phyloP scores from a whole-genome alignment of 2,797 vertebrate species.

The Chromobotia macracanthus region DNA sequence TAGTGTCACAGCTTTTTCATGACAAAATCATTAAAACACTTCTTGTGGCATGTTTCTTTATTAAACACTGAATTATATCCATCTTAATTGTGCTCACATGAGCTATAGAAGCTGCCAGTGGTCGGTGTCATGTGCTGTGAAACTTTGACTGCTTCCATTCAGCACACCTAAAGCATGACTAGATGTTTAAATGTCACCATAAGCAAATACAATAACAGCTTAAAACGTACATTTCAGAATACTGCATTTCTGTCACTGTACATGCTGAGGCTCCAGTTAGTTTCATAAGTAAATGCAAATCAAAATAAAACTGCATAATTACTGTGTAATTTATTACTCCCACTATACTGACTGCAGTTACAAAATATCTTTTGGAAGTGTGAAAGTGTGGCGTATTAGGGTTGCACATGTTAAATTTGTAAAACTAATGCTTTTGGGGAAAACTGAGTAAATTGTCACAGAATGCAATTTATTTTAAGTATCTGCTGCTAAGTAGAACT shows the following conservation, averaged over 20 bases:
- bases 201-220: neutral
- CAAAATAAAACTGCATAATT: neutral
- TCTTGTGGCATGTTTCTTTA: neutral
- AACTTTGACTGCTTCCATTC: neutral
- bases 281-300: neutral
- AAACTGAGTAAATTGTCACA: neutral
- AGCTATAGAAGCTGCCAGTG: neutral
- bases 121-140: neutral
- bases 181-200: neutral
- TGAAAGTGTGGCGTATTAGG: neutral
- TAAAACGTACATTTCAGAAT: neutral
- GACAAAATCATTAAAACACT: too few relatives aligned
- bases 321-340: conserved; percentile 16
- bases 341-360: neutral
- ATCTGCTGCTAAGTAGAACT: too few relatives aligned
- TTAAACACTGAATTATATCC: neutral
- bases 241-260: neutral
- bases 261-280: neutral
- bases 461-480: too few relatives aligned
- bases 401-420: conserved; percentile 20
- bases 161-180: neutral
- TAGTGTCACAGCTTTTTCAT: too few relatives aligned
- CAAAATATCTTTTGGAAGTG: conserved; percentile 1
- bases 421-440: conserved; percentile 51
- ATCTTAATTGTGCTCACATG: neutral